Percentiles rank a stretch among this genome's conserved stretches.
These are phyloP conservation scores for Synodontis membranacea DNA, from an alignment of 2,113 vertebrate species.

Conservation along the genomic window DNA sequence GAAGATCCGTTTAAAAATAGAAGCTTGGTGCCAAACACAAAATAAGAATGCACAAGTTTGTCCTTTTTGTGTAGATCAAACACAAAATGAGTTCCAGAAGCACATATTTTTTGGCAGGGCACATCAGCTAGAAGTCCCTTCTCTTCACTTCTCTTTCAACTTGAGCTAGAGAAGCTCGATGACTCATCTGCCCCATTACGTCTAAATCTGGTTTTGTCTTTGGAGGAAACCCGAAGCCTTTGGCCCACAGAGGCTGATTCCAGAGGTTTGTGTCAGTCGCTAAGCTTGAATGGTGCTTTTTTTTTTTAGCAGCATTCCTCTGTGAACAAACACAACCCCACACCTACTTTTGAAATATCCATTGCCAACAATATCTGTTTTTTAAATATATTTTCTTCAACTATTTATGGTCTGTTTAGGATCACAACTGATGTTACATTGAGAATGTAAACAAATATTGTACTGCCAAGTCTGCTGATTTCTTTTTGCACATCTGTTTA, in stretches of 20 bases:
- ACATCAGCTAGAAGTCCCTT: background rate
- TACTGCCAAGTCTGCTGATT: slow-evolving; percentile 8
- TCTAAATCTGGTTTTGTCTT: background rate
- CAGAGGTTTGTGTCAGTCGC: background rate
- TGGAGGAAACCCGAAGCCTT: background rate
- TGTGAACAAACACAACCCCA: background rate
- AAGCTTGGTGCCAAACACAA: background rate
- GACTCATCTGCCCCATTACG: background rate
- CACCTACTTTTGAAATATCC: background rate
- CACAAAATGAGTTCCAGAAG: background rate
- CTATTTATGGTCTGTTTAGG: background rate
- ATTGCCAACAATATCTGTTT: background rate
- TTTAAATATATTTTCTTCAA: background rate
- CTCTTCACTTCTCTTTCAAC: background rate
- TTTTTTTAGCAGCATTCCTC: background rate
- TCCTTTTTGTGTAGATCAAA: background rate
- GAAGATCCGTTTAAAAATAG: background rate
- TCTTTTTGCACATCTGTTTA: background rate
- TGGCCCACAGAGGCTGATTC: background rate
- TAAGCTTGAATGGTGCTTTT: background rate
- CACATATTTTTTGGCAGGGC: background rate
- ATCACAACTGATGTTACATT: background rate
- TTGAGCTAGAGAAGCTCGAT: background rate
- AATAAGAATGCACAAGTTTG: background rate
- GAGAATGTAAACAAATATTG: background rate